These are phyloP conservation scores for Hyles euphorbiae DNA, from an alignment of 1,140 invertebrate species.

Conservation along the genomic window DNA sequence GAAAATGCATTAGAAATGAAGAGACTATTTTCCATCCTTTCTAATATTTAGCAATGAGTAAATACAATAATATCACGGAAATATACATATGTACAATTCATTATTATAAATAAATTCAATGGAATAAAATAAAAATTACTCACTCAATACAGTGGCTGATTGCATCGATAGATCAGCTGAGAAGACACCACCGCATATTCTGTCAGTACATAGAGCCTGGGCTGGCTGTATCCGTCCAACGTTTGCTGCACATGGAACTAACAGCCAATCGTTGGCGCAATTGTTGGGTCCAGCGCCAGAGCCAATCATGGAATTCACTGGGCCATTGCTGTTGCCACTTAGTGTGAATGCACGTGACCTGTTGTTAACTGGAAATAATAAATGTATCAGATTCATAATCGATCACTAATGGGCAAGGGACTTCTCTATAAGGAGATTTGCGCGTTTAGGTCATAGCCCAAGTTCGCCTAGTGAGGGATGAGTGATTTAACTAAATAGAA, in stretches of 20 bases:
- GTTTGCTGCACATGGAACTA: constrained; percentile 85
- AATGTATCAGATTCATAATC: constrained; percentile 1
- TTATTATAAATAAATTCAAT: too few relatives aligned
- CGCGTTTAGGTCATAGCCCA: too few relatives aligned
- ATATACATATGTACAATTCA: too few relatives aligned
- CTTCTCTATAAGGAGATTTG: too few relatives aligned
- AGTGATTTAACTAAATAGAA: too few relatives aligned
- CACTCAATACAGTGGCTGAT: constrained; percentile 79
- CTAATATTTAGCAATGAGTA: too few relatives aligned
- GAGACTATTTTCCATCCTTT: too few relatives aligned
- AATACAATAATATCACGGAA: too few relatives aligned
- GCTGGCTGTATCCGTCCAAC: constrained; percentile 76
- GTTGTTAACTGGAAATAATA: constrained; percentile 75
- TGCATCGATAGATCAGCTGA: constrained; percentile 79
- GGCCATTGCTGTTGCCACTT: constrained; percentile 82
- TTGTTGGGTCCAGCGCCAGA: constrained; percentile 76
- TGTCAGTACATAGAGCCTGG: constrained; percentile 79
- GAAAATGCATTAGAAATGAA: background rate
- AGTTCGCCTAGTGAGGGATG: too few relatives aligned
- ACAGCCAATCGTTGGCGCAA: constrained; percentile 85
- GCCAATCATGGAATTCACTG: constrained; percentile 81
- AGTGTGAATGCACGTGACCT: constrained; percentile 82
- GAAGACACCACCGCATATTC: constrained; percentile 84
- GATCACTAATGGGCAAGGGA: too few relatives aligned
- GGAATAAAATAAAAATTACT: constrained; percentile 40